phyloP scores from a whole-genome alignment of 2,113 vertebrate species.

The Hydropotes inermis region DNA sequence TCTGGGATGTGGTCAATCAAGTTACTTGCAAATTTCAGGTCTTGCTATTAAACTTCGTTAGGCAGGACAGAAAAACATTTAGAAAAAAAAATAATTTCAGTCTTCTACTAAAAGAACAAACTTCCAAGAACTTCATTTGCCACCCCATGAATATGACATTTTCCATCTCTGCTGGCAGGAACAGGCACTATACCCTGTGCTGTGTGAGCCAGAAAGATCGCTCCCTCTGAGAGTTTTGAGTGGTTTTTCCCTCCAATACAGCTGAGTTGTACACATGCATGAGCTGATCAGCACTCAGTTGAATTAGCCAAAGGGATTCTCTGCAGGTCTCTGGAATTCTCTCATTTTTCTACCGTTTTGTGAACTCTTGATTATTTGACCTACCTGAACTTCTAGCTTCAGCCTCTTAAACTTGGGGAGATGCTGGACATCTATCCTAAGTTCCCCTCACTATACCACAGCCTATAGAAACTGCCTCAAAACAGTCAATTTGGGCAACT shows the following conservation, averaged over 20 bases:
- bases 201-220: background rate
- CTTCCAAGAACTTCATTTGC: background rate
- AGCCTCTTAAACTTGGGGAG: background rate
- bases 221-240: background rate
- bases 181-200: background rate
- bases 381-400: background rate
- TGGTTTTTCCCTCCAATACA: background rate
- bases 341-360: background rate
- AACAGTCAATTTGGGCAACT: background rate
- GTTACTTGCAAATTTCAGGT: background rate
- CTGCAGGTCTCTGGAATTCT: background rate
- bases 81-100: background rate
- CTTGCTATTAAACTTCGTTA: background rate
- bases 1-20: background rate
- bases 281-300: background rate
- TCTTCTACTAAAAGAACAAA: background rate
- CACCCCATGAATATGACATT: background rate
- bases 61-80: background rate
- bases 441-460: background rate
- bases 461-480: background rate
- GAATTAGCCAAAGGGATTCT: background rate
- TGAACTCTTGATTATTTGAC: background rate
- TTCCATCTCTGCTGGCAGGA: background rate
- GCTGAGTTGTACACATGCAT: background rate
- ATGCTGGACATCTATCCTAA: background rate